Base-by-base conservation (phyloP, 2,797 vertebrate genomes). In the Pterois miles region DNA sequence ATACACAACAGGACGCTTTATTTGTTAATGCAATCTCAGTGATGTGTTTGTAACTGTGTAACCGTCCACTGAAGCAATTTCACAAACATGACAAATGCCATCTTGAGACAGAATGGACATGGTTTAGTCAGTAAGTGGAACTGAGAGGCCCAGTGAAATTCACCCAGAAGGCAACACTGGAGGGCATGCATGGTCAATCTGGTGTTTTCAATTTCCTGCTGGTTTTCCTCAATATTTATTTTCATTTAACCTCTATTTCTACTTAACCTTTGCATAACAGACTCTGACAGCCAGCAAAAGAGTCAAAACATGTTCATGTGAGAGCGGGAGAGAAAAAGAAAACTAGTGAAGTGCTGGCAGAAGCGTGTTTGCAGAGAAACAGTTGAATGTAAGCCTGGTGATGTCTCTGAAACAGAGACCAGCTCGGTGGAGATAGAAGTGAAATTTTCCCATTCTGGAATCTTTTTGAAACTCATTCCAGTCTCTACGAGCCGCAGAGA, bases 171-270 rank as follows among this genome's bases (percentile, higher is more conserved):
- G 40, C 52, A 70, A 53, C 70, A 20, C 68, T 22, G 34, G 50
- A 86, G 72, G 81, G 43, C 67, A 58, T 22, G 65, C 20, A 73
- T 54, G 68, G 58, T 62, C 73, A 23, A 20, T 65, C 78, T 58
- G 68, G 33, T 82, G 79, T 81, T 90, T 90, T 83, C 82, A 88
- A 91, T 90, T 88, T 89, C 88, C 81, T 88, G 84, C 81, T 72
- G 27, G 22, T 38, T 64, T 76, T 75, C 62, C 62, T 58, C 34
- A 68, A 76, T 87, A 83, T 88, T 83, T 88, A 73, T 80, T 85
- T 86, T 82, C 33, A 77, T 82, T 84, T 86, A 76, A 84, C 81
- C 80, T 77, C 63, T 25, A 76, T 80, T 87, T 84, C 74, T 74
- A 20, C 50, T 78, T 70, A 83, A 85, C 81, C 78, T 86, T 86